Evolutionary conservation across 2,797 vertebrate genomes (phyloP).

Genomic region (Pyrocephalus nanus): DNA sequence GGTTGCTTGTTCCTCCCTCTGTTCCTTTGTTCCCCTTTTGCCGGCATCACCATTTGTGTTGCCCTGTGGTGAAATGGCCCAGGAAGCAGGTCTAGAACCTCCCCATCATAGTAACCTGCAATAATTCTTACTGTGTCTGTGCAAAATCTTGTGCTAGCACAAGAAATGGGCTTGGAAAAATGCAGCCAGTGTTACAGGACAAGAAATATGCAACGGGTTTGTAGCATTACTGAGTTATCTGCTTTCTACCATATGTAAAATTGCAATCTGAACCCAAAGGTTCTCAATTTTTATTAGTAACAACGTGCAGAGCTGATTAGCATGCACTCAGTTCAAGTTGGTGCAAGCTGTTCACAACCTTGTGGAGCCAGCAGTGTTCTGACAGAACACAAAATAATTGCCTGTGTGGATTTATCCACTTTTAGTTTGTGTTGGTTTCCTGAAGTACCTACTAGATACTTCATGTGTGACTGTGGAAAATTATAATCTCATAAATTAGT

Average conservation of each 20-base stretch:
- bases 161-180: not conserved
- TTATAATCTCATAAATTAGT: not conserved
- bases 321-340: not conserved
- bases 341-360: not conserved
- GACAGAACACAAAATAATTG: not conserved
- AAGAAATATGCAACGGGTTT: not conserved
- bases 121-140: not conserved
- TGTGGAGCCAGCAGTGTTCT: not conserved
- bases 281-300: not conserved
- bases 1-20: not conserved
- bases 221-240: not conserved
- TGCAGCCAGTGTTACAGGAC: not conserved
- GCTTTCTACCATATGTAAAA: not conserved
- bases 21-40: not conserved
- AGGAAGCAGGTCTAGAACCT: not conserved
- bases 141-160: not conserved
- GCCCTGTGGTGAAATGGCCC: not conserved
- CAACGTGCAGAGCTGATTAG: not conserved
- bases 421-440: not conserved
- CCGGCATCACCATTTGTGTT: not conserved
- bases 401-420: not conserved
- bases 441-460: not conserved
- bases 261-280: not conserved
- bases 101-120: not conserved
- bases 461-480: not conserved